Conservation (phyloP, 2,888 invertebrate species). For the Hyalella azteca region DNA sequence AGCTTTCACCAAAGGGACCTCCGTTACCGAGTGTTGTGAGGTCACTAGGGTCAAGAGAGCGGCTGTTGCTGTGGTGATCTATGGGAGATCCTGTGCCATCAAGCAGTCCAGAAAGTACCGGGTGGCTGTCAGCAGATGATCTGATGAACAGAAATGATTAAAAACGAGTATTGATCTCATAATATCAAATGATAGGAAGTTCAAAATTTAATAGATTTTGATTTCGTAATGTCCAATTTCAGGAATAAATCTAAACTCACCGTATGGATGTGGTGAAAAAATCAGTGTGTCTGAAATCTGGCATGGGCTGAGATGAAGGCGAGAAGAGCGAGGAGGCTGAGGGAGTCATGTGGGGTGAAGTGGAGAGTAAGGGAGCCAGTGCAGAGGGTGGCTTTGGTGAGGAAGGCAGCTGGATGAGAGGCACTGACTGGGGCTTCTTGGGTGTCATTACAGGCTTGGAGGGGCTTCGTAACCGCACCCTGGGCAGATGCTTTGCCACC, state of each 20-base stretch:
- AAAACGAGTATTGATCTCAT: background rate
- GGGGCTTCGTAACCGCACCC: conserved; percentile 45
- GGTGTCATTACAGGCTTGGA: conserved; percentile 53
- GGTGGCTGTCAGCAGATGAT: conserved; percentile 26
- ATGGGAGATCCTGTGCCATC: conserved; percentile 16
- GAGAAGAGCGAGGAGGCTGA: background rate
- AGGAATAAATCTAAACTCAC: background rate
- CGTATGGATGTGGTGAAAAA: conserved; percentile 19
- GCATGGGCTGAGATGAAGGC: background rate
- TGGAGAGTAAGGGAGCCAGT: conserved; percentile 37
- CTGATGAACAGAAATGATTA: background rate
- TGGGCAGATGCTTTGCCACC: conserved; percentile 46
- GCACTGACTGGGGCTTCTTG: conserved; percentile 45
- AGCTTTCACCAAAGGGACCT: background rate
- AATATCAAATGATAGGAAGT: background rate
- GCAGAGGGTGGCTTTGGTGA: conserved; percentile 39
- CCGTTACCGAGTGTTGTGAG: background rate
- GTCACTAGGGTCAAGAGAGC: background rate
- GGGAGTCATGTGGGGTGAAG: background rate
- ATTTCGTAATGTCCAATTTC: background rate
- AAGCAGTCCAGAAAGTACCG: background rate
- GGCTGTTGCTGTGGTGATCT: conserved; percentile 9
- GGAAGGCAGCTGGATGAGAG: conserved; percentile 50
- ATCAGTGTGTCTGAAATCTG: conserved; percentile 8
- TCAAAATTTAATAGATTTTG: background rate